Evolutionary conservation across 2,113 vertebrate genomes (phyloP).

Genomic region (Nestor notabilis): DNA sequence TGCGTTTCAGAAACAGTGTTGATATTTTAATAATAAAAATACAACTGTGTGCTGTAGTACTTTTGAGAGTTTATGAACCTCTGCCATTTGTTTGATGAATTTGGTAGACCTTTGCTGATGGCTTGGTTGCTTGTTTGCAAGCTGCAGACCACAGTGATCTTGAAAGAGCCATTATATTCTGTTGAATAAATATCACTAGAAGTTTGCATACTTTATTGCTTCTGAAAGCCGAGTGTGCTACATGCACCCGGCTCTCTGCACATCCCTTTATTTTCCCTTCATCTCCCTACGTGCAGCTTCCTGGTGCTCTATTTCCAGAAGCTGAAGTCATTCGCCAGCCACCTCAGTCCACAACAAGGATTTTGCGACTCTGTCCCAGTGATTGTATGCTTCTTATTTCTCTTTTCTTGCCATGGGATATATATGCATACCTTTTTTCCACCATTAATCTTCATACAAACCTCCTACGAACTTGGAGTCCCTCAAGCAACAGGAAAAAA

Average conservation of each 20-base stretch:
- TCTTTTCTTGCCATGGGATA: background rate
- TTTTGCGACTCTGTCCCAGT: background rate
- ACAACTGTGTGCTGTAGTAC: background rate
- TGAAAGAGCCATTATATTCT: conserved; percentile 38
- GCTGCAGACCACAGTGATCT: background rate
- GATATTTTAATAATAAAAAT: background rate
- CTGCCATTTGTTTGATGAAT: background rate
- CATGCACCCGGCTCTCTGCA: background rate
- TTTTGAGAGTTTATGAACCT: background rate
- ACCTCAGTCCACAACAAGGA: background rate
- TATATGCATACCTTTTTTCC: background rate
- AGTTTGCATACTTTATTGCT: conserved; percentile 35
- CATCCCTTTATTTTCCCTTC: conserved; percentile 15
- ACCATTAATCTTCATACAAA: background rate
- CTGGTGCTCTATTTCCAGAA: background rate
- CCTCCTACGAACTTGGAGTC: background rate
- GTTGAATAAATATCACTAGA: background rate
- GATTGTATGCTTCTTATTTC: background rate
- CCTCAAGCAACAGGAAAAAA: background rate
- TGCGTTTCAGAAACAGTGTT: background rate
- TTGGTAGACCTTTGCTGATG: background rate
- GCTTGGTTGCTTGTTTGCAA: background rate
- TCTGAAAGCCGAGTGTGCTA: background rate
- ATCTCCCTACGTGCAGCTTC: background rate
- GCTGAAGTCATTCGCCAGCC: background rate